Evolutionary conservation across 2,113 vertebrate genomes (phyloP).

Genomic region (Gymnorhina tibicen): DNA sequence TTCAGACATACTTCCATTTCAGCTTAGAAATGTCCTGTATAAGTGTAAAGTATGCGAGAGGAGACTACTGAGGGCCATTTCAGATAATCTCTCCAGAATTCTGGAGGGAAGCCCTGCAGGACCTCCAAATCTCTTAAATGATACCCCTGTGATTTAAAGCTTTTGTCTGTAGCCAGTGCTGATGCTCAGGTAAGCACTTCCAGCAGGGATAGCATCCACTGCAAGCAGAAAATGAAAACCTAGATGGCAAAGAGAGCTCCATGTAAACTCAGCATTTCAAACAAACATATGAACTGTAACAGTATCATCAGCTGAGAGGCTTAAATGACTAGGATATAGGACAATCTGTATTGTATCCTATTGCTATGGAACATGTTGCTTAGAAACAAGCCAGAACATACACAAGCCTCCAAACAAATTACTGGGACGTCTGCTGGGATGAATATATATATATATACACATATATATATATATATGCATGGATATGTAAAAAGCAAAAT

Average conservation of each 20-base stretch:
- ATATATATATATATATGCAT: not conserved
- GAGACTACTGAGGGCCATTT: not conserved
- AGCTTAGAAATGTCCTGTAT: not conserved
- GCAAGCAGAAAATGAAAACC: not conserved
- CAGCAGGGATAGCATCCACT: not conserved
- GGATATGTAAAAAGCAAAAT: not conserved
- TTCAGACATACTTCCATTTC: not conserved
- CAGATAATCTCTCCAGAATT: not conserved
- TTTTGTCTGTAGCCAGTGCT: not conserved
- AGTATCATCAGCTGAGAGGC: not conserved
- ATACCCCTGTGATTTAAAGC: not conserved
- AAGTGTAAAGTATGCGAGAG: not conserved
- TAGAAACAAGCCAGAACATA: slow-evolving; percentile 40
- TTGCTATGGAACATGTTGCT: slow-evolving; percentile 25
- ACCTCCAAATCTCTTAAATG: not conserved
- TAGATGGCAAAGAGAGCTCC: not conserved
- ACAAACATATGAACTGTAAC: not conserved
- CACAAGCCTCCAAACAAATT: not conserved
- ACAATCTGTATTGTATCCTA: not conserved
- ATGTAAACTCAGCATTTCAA: not conserved
- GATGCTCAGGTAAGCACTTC: not conserved
- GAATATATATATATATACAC: not conserved
- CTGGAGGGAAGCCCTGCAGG: not conserved
- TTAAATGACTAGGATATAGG: not conserved
- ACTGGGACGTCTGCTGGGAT: not conserved